A percentile compares a stretch with the other conserved stretches of the same genome.
Conservation (phyloP, 2,113 vertebrate genomes). For the Xiphophorus hellerii region DNA sequence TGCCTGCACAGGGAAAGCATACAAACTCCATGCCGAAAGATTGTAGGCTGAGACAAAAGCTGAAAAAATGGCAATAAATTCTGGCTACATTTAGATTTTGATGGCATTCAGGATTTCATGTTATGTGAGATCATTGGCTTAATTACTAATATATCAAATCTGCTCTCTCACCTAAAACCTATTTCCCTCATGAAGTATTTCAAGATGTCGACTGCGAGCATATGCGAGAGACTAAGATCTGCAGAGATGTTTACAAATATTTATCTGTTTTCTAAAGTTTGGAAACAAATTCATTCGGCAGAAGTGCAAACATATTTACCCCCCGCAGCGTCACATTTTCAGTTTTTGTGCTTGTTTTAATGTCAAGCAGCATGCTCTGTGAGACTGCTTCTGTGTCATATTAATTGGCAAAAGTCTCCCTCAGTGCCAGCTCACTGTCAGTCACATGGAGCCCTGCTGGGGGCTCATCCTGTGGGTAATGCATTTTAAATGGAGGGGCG, state of each 20-base stretch:
- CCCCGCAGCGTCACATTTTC: slow-evolving; percentile 19
- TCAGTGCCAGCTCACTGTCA: slow-evolving; percentile 24
- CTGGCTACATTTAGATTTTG: neutral
- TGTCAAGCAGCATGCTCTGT: slow-evolving; percentile 18
- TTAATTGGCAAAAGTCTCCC: slow-evolving; percentile 12
- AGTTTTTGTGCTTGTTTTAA: slow-evolving; percentile 5
- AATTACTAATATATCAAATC: slow-evolving; percentile 40
- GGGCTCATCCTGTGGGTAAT: slow-evolving; percentile 46
- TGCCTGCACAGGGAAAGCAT: too few relatives aligned
- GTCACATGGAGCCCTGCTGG: slow-evolving; percentile 25
- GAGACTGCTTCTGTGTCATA: slow-evolving; percentile 10
- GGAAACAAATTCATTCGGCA: slow-evolving; percentile 7
- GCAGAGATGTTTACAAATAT: slow-evolving; percentile 26
- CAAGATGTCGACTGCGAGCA: slow-evolving; percentile 23
- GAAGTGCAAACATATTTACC: slow-evolving; percentile 17
- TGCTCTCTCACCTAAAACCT: neutral
- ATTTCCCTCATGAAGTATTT: neutral
- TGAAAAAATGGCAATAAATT: too few relatives aligned
- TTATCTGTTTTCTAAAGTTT: slow-evolving; percentile 15
- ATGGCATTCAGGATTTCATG: slow-evolving; percentile 44
- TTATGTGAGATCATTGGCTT: slow-evolving; percentile 43
- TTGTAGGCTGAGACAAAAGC: too few relatives aligned
- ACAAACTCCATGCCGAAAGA: too few relatives aligned
- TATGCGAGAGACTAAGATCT: slow-evolving; percentile 14
- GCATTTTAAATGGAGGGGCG: slow-evolving; percentile 60